These are phyloP conservation scores for Datnioides undecimradiatus DNA, from an alignment of 2,113 vertebrate species.

Conservation along the genomic window DNA sequence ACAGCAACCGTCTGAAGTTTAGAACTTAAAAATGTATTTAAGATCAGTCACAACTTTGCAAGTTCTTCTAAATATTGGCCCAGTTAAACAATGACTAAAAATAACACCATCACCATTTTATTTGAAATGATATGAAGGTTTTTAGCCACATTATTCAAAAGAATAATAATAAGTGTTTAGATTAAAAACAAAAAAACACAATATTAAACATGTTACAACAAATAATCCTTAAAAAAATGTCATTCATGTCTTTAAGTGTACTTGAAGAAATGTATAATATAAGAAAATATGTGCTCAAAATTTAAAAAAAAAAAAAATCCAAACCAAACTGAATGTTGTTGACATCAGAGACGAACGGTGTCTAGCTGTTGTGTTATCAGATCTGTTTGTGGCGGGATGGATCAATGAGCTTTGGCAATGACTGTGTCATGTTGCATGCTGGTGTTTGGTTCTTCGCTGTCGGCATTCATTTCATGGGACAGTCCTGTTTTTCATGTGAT, in stretches of 20 bases:
- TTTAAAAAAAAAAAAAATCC: no score
- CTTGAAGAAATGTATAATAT: not conserved
- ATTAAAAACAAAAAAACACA: not conserved
- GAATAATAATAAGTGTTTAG: no score
- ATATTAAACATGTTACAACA: not conserved
- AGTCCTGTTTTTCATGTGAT: not conserved
- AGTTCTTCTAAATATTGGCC: no score
- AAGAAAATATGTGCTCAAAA: not conserved
- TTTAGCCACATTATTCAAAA: no score
- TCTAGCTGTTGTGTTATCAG: slow-evolving; percentile 31
- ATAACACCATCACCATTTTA: no score
- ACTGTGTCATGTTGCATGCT: slow-evolving; percentile 5
- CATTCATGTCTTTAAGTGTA: no score
- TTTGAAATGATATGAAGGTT: no score
- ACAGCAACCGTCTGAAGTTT: no score
- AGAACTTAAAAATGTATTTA: no score
- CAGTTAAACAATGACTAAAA: no score
- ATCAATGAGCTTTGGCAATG: slow-evolving; percentile 14
- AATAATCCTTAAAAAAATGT: not conserved
- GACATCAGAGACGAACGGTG: not conserved
- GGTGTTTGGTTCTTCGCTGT: not conserved
- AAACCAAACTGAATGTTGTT: not conserved
- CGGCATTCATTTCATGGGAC: not conserved
- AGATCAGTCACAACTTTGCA: no score
- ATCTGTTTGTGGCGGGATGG: slow-evolving; percentile 30